Evolutionary conservation across 2,113 vertebrate genomes (phyloP).

Genomic region (Megaptera novaeangliae): DNA sequence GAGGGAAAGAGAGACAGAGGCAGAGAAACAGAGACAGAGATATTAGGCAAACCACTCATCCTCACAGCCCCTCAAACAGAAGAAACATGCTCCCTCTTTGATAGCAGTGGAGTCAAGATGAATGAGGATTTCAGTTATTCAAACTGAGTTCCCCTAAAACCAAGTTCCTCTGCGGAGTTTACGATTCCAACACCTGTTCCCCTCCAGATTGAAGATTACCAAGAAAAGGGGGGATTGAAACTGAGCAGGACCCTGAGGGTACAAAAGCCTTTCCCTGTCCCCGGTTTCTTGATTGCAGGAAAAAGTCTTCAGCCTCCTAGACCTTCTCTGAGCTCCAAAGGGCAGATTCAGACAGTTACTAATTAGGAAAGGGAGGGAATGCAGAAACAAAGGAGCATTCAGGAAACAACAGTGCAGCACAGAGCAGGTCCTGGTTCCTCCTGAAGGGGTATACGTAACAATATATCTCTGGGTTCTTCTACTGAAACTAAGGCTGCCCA

Average conservation of each 20-base stretch:
- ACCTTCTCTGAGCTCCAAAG: neutral
- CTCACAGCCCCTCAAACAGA: neutral
- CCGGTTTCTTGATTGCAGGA: neutral
- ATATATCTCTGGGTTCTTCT: neutral
- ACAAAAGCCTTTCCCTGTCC: neutral
- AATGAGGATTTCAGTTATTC: neutral
- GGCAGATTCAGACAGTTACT: neutral
- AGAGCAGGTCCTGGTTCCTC: neutral
- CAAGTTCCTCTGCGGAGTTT: neutral
- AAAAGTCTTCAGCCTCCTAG: neutral
- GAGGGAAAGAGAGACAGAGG: neutral
- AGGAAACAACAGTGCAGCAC: neutral
- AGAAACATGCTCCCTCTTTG: neutral
- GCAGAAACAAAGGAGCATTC: neutral
- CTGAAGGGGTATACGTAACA: neutral
- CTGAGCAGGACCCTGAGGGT: neutral
- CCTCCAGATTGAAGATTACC: neutral
- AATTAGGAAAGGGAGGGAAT: neutral
- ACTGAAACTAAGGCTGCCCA: neutral
- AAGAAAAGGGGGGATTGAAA: neutral
- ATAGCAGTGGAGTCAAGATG: neutral
- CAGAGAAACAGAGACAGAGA: neutral
- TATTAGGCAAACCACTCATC: neutral
- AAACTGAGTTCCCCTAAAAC: neutral
- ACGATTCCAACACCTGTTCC: neutral